phyloP scores from a whole-genome alignment of 2,888 invertebrate species.

The Hirtodrosophila alboralis region DNA sequence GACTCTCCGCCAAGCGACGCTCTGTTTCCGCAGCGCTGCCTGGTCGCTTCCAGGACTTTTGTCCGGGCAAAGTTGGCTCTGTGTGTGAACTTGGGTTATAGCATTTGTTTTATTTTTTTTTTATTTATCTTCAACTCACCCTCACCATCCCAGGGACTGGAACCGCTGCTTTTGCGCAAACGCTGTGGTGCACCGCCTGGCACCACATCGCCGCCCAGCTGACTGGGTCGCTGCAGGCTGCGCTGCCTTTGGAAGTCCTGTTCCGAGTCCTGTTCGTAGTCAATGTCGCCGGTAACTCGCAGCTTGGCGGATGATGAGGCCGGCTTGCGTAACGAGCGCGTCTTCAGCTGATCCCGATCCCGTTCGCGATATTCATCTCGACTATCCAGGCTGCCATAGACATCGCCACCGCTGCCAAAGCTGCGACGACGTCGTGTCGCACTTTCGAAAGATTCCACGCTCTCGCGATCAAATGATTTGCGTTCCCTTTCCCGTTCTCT shows the following conservation, averaged over 20 bases:
- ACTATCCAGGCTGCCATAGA: conserved; percentile 84
- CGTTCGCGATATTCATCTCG: conserved; percentile 84
- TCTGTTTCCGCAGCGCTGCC: conserved; percentile 86
- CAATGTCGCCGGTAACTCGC: conserved; percentile 83
- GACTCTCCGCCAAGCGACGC: conserved; percentile 84
- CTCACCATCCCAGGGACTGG: conserved; percentile 86
- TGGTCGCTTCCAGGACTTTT: conserved; percentile 86
- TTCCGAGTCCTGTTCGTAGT: conserved; percentile 85
- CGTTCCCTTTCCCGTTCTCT: conserved; percentile 73
- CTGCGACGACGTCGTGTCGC: conserved; percentile 81
- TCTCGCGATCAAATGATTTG: conserved; percentile 84
- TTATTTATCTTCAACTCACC: conserved; percentile 58
- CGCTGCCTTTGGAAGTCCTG: conserved; percentile 83
- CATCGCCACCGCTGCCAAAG: conserved; percentile 84
- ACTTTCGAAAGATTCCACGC: conserved; percentile 84
- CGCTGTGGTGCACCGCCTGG: conserved; percentile 68
- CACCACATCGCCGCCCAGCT: conserved; percentile 65
- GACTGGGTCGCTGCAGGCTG: conserved; percentile 82
- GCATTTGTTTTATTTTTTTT: no score
- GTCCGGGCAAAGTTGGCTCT: conserved; percentile 78
- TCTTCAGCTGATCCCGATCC: conserved; percentile 81
- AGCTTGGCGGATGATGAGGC: conserved; percentile 81
- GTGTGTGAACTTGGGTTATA: neutral
- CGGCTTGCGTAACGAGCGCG: conserved; percentile 82
- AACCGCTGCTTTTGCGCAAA: conserved; percentile 83